Percentiles rank a stretch among this genome's conserved stretches.
phyloP scores from a whole-genome alignment of 2,797 vertebrate species.

The Scolopax rusticola region DNA sequence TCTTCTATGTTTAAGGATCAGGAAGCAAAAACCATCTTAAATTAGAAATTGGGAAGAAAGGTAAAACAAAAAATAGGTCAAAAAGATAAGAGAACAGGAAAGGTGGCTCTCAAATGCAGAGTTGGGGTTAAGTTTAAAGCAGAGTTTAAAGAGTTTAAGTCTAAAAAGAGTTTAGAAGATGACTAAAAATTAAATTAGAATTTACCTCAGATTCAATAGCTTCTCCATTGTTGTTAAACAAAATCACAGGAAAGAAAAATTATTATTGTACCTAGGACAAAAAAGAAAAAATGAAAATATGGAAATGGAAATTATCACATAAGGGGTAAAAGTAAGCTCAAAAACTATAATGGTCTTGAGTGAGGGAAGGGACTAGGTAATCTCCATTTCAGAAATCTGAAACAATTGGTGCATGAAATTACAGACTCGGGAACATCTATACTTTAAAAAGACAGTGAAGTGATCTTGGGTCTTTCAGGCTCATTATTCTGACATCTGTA shows the following conservation, averaged over 20 bases:
- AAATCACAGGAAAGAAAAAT: neutral
- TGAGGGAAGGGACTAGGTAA: neutral
- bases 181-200: neutral
- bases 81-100: neutral
- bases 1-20: neutral
- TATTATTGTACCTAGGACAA: neutral
- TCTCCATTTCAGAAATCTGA: constrained; percentile 33
- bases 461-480: neutral
- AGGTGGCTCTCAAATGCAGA: neutral
- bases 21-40: neutral
- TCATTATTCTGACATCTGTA: constrained; percentile 31
- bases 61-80: neutral
- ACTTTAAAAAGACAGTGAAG: neutral
- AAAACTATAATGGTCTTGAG: neutral
- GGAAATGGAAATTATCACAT: neutral
- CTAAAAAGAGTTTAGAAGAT: neutral
- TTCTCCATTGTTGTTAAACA: neutral
- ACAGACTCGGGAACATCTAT: neutral
- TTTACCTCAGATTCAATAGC: neutral
- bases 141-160: neutral
- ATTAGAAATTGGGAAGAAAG: neutral
- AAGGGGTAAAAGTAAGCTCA: neutral
- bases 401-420: constrained; percentile 49
- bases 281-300: neutral
- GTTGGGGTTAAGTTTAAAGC: neutral